Evolutionary conservation across 2,888 invertebrate species (phyloP).

Genomic region (Phyto melanocephala): DNA sequence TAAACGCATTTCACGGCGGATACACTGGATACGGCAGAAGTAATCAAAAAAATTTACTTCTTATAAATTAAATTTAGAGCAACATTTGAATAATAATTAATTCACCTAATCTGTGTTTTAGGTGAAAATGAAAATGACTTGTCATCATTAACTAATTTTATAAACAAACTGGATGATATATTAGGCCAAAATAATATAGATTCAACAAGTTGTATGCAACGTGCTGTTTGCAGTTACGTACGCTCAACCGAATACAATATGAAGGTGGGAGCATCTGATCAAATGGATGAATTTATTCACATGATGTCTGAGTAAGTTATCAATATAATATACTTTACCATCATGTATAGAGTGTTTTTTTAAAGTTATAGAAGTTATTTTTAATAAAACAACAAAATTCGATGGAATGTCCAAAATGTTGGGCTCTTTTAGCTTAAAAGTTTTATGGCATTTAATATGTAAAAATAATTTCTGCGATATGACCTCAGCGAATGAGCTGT

Average conservation of each 20-base stretch:
- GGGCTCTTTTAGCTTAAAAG: too few species aligned
- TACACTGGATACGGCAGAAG: constrained; percentile 84
- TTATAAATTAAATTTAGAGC: too few species aligned
- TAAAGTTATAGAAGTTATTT: too few species aligned
- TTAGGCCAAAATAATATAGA: constrained; percentile 86
- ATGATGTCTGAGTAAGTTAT: constrained; percentile 82
- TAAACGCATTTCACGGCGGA: constrained; percentile 85
- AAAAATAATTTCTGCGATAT: too few species aligned
- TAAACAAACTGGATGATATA: constrained; percentile 84
- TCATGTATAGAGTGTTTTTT: too few species aligned
- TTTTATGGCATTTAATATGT: too few species aligned
- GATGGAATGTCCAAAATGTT: too few species aligned
- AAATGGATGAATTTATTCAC: constrained; percentile 83
- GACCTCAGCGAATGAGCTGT: too few species aligned
- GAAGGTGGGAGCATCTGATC: constrained; percentile 82
- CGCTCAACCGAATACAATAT: constrained; percentile 85
- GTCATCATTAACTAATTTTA: constrained; percentile 82
- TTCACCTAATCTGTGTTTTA: constrained; percentile 68
- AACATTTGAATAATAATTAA: too few species aligned
- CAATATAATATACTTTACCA: neutral
- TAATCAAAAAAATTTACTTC: too few species aligned
- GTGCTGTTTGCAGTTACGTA: constrained; percentile 86
- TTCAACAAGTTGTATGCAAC: constrained; percentile 85
- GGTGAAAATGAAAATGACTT: constrained; percentile 81
- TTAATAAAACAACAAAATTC: too few species aligned